These are phyloP conservation scores for Marmota monax DNA, from an alignment of 2,113 vertebrate genomes.

Conservation along the genomic window DNA sequence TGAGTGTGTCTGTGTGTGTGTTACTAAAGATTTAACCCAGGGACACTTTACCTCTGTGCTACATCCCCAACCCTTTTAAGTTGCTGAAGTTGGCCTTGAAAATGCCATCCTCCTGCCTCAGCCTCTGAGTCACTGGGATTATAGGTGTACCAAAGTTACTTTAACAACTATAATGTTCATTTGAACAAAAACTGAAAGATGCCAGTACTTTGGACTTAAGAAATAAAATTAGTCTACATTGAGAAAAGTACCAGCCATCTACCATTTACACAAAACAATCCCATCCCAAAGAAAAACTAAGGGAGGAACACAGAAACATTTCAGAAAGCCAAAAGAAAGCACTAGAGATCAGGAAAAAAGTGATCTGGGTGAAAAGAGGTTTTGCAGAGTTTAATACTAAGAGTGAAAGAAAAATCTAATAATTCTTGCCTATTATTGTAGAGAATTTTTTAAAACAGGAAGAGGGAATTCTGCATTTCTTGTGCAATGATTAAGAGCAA, in stretches of 20 bases:
- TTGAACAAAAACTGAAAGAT: slow-evolving; percentile 48
- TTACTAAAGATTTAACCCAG: too few relatives aligned
- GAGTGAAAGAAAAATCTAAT: background rate
- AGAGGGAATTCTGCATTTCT: background rate
- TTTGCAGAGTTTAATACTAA: background rate
- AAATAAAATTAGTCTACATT: slow-evolving; percentile 14
- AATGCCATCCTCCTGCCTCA: too few relatives aligned
- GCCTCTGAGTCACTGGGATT: too few relatives aligned
- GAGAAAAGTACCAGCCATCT: background rate
- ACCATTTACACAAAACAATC: background rate
- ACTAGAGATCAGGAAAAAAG: background rate
- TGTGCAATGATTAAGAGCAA: background rate
- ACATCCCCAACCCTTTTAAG: too few relatives aligned
- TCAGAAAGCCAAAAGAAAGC: slow-evolving; percentile 2
- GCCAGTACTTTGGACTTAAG: background rate
- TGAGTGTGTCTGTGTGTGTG: too few relatives aligned
- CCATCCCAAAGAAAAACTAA: background rate
- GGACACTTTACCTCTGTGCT: too few relatives aligned
- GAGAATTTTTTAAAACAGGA: background rate
- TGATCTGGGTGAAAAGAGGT: background rate
- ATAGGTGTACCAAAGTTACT: too few relatives aligned
- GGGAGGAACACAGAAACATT: background rate
- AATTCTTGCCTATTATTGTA: background rate
- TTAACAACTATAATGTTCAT: background rate
- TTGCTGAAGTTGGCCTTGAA: too few relatives aligned